A percentile compares a stretch with the other conserved stretches of the same genome.
These are phyloP conservation scores for Noctua janthe DNA, from an alignment of 2,888 invertebrate species.

Conservation along the genomic window DNA sequence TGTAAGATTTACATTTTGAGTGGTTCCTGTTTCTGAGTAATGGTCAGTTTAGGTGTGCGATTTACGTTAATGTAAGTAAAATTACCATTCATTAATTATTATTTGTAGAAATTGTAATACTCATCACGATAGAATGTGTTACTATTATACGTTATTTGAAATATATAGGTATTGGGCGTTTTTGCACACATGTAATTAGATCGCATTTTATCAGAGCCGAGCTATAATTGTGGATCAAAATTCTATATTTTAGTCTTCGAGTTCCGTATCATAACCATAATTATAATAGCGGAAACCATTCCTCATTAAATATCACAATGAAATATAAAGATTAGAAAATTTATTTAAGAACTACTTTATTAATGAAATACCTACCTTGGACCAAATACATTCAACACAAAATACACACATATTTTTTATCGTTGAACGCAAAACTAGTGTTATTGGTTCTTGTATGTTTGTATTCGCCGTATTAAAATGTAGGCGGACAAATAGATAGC, in stretches of 20 bases:
- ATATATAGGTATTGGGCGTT: neutral
- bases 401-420: too few species aligned
- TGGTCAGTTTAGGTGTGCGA: neutral
- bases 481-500: neutral
- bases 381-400: too few species aligned
- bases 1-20: conserved; percentile 16
- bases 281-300: neutral
- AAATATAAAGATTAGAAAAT: conserved; percentile 1
- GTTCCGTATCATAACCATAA: neutral
- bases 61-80: neutral
- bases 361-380: neutral
- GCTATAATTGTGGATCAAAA: neutral
- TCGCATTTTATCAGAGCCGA: neutral
- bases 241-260: neutral
- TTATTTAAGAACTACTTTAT: neutral
- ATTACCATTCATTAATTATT: neutral
- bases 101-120: neutral
- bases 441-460: neutral
- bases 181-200: neutral
- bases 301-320: too few species aligned
- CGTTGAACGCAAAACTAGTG: neutral
- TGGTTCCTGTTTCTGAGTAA: too few species aligned
- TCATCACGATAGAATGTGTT: neutral
- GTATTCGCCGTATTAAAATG: too few species aligned
- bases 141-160: neutral